These are phyloP conservation scores for Aspidiotus destructor DNA, from an alignment of 2,888 invertebrate genomes.

Conservation along the genomic window DNA sequence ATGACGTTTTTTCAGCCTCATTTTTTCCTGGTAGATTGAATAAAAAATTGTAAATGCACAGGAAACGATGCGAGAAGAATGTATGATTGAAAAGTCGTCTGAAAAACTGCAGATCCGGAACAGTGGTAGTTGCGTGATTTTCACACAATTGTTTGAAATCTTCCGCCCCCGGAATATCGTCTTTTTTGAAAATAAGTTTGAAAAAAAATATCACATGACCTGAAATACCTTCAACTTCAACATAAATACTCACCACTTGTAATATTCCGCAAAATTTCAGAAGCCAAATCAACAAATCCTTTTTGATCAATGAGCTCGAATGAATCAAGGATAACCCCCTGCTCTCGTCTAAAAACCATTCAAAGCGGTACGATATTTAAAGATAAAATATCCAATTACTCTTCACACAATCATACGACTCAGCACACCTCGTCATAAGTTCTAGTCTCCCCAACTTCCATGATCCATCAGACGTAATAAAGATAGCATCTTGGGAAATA, in stretches of 20 bases:
- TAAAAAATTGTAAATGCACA: constrained; percentile 70
- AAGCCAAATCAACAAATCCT: no score
- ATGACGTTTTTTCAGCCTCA: constrained; percentile 63
- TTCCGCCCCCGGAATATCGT: constrained; percentile 57
- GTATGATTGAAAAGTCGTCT: constrained; percentile 58
- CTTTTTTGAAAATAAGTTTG: constrained; percentile 43
- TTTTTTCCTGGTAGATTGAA: constrained; percentile 70
- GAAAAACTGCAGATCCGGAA: constrained; percentile 55
- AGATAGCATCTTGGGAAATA: constrained; percentile 66
- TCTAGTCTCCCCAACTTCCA: constrained; percentile 85
- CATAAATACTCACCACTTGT: no score
- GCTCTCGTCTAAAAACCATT: no score
- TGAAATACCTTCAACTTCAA: no score
- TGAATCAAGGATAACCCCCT: no score
- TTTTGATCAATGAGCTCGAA: no score
- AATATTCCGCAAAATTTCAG: no score
- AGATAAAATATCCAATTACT: no score
- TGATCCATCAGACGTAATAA: constrained; percentile 69
- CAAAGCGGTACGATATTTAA: no score
- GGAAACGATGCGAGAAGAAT: constrained; percentile 77
- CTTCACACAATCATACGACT: no score
- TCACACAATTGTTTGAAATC: constrained; percentile 63
- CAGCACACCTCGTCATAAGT: constrained; percentile 47
- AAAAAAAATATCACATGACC: no score
- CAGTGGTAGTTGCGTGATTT: constrained; percentile 39